Percentiles rank a stretch among this genome's conserved stretches.
Conservation (phyloP, 2,888 invertebrate genomes). For the Nesidiocoris tenuis region DNA sequence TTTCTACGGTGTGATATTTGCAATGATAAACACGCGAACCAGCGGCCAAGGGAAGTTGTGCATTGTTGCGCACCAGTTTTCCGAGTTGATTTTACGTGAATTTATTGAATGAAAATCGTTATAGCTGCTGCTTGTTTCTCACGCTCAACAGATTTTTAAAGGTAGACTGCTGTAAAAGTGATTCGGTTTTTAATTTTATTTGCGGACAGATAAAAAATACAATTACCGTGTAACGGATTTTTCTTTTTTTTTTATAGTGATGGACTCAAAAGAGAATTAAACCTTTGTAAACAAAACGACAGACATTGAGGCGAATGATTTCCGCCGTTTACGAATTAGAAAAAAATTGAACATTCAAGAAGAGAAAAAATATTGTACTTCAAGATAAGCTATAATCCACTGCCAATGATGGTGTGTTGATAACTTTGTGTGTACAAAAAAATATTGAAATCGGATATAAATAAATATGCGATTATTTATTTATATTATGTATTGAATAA, state of each 20-base stretch:
- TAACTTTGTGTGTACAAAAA: constrained; percentile 42
- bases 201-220: constrained; percentile 7
- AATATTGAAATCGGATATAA: constrained; percentile 30
- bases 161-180: constrained; percentile 16
- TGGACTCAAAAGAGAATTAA: constrained; percentile 19
- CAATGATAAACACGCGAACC: neutral
- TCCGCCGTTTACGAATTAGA: constrained; percentile 41
- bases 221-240: neutral
- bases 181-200: constrained; percentile 14
- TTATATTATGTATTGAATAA: constrained; percentile 40
- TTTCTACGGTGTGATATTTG: too few species aligned
- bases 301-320: constrained; percentile 38
- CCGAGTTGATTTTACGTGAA: neutral
- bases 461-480: constrained; percentile 39
- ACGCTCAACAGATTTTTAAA: constrained; percentile 28
- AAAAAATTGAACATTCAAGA: constrained; percentile 24
- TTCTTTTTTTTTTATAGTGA: constrained; percentile 22
- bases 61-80: neutral
- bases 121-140: constrained; percentile 16
- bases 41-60: neutral
- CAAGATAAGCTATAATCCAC: constrained; percentile 42
- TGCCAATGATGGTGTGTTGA: constrained; percentile 42
- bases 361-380: constrained; percentile 35
- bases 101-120: neutral
- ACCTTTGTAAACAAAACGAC: constrained; percentile 16